Percentiles rank a stretch among this genome's conserved stretches.
Conservation (phyloP, 2,113 vertebrate genomes). For the Talpa occidentalis region DNA sequence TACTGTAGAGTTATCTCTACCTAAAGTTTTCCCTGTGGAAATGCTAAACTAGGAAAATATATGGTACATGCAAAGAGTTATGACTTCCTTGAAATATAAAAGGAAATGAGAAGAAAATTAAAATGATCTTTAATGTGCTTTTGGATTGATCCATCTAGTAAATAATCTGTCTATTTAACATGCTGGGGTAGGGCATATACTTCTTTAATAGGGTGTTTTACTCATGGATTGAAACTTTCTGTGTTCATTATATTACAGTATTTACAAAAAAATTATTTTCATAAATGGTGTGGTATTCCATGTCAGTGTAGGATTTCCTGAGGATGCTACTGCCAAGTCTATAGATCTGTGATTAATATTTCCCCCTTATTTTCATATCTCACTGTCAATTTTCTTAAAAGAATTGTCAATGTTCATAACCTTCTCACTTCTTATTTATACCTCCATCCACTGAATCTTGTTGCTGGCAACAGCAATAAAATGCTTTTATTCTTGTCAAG, state of each 20-base stretch:
- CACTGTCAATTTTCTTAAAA: neutral
- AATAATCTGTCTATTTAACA: too few species aligned
- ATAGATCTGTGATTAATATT: neutral
- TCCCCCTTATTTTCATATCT: neutral
- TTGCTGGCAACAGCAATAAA: neutral
- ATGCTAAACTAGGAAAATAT: neutral
- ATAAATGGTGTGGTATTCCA: neutral
- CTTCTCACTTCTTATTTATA: neutral
- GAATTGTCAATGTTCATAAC: neutral
- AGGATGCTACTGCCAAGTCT: neutral
- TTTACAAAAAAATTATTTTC: constrained; percentile 54
- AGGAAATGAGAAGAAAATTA: neutral
- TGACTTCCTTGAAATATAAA: neutral
- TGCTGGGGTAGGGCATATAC: neutral
- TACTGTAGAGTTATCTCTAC: neutral
- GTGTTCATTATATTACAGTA: constrained; percentile 45
- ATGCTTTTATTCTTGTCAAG: neutral
- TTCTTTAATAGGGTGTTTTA: neutral
- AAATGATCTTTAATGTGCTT: neutral
- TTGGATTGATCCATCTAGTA: too few species aligned
- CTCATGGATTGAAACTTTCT: neutral
- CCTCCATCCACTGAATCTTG: neutral
- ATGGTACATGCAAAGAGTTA: neutral
- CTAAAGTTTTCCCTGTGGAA: neutral
- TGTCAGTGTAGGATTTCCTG: neutral